A percentile compares a stretch with the other conserved stretches of the same genome.
Evolutionary conservation across 2,113 vertebrate genomes (phyloP).

Genomic region (Oryzias woworae): DNA sequence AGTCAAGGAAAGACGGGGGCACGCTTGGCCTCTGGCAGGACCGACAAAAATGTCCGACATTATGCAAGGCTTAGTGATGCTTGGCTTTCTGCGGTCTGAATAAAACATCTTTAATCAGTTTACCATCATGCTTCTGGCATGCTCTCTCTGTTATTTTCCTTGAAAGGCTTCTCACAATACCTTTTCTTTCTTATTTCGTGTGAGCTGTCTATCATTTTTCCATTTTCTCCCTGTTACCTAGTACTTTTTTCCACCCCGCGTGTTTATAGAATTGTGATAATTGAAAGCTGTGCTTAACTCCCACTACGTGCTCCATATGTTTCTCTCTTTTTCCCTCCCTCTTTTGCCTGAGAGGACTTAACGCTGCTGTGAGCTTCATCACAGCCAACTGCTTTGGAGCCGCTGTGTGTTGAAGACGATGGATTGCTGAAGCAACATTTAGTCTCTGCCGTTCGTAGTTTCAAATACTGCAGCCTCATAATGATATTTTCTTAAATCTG

Average conservation of each 20-base stretch:
- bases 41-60: slow-evolving; percentile 69
- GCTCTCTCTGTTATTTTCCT: slow-evolving; percentile 56
- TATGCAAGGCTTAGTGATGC: slow-evolving; percentile 47
- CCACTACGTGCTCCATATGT: slow-evolving; percentile 68
- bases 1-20: slow-evolving; percentile 61
- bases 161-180: slow-evolving; percentile 43
- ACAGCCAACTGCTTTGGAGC: slow-evolving; percentile 66
- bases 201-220: slow-evolving; percentile 57
- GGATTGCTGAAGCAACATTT: slow-evolving; percentile 32
- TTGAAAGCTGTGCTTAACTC: slow-evolving; percentile 70
- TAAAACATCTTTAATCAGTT: slow-evolving; percentile 79
- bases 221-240: slow-evolving; percentile 55
- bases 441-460: slow-evolving; percentile 25
- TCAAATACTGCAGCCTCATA: slow-evolving; percentile 32
- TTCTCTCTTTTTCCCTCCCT: slow-evolving; percentile 52
- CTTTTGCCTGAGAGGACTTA: slow-evolving; percentile 72
- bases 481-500: slow-evolving; percentile 16
- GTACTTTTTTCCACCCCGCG: slow-evolving; percentile 61
- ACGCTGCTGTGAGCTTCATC: slow-evolving; percentile 72
- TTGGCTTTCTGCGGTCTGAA: slow-evolving; percentile 57
- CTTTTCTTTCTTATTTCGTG: slow-evolving; percentile 33
- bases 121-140: slow-evolving; percentile 68
- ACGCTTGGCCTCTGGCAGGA: slow-evolving; percentile 67
- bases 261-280: slow-evolving; percentile 70
- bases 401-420: slow-evolving; percentile 45